A percentile compares a stretch with the other conserved stretches of the same genome.
phyloP scores from a whole-genome alignment of 1,140 invertebrate genomes.

The Bilobella aurantiaca region DNA sequence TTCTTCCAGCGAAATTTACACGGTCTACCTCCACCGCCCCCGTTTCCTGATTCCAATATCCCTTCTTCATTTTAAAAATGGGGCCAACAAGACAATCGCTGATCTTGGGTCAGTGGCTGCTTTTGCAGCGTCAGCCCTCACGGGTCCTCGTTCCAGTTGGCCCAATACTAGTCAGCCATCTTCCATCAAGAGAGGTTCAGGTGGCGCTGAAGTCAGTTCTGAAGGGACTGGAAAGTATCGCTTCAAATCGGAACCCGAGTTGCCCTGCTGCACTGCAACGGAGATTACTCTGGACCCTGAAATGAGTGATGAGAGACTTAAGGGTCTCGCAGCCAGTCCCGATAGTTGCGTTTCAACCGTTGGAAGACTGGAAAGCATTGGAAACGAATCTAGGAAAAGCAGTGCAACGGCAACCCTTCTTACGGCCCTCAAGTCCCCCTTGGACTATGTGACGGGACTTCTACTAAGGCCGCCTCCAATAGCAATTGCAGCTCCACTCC shows the following conservation, averaged over 20 bases:
- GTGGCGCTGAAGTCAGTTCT: conserved; percentile 17
- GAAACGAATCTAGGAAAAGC: background rate
- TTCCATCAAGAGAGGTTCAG: conserved; percentile 19
- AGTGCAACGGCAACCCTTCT: background rate
- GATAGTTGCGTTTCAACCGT: background rate
- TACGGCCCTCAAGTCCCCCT: too few relatives aligned
- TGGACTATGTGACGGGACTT: too few relatives aligned
- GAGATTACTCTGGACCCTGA: background rate
- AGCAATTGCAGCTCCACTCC: too few relatives aligned
- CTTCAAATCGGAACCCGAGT: conserved; percentile 26
- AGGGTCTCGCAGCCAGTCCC: background rate
- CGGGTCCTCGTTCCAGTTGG: conserved; percentile 62
- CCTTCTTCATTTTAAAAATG: conserved; percentile 21
- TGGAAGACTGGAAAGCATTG: background rate
- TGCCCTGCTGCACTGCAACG: conserved; percentile 12
- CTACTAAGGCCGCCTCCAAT: too few relatives aligned
- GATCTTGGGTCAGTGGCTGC: background rate
- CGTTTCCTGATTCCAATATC: conserved; percentile 31
- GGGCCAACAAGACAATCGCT: background rate
- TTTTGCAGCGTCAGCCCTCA: conserved; percentile 51
- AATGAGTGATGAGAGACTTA: background rate
- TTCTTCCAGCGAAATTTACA: conserved; percentile 22
- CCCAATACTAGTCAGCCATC: conserved; percentile 38
- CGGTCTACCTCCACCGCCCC: conserved; percentile 26
- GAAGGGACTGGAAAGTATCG: too few relatives aligned